Evolutionary conservation across 2,797 vertebrate species (phyloP).

Genomic region (Botia almorhae): DNA sequence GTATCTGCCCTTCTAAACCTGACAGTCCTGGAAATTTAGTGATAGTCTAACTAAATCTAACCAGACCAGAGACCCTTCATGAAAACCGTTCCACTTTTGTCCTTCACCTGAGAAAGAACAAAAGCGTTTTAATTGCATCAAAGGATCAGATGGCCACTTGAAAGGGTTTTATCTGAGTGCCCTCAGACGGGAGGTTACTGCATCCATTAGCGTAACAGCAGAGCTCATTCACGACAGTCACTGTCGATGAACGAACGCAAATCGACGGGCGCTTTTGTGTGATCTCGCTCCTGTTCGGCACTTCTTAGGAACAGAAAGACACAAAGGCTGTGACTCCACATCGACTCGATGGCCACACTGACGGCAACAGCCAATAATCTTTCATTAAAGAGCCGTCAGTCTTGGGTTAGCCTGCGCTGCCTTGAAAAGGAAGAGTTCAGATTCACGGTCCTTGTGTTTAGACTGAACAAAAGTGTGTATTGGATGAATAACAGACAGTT

Average conservation of each 20-base stretch:
- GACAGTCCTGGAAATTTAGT: conserved; percentile 3
- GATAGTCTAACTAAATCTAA: conserved; percentile 39
- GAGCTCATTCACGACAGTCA: conserved; percentile 65
- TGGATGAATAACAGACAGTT: conserved; percentile 67
- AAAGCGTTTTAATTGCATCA: conserved; percentile 64
- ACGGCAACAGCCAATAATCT: conserved; percentile 72
- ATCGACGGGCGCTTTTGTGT: conserved; percentile 77
- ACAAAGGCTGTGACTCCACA: conserved; percentile 66
- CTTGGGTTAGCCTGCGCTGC: conserved; percentile 61
- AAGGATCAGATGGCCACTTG: conserved; percentile 76
- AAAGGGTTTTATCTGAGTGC: conserved; percentile 72
- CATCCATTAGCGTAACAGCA: conserved; percentile 72
- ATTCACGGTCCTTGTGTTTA: conserved; percentile 76
- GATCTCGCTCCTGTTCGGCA: conserved; percentile 73
- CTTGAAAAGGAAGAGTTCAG: conserved; percentile 68
- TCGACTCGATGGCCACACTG: conserved; percentile 63
- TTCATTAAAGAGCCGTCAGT: conserved; percentile 85
- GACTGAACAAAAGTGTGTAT: conserved; percentile 68
- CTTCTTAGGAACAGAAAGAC: conserved; percentile 24
- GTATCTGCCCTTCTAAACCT: neutral
- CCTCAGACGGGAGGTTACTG: conserved; percentile 72
- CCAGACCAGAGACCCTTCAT: neutral
- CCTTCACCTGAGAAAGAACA: conserved; percentile 66
- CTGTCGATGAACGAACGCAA: conserved; percentile 44
- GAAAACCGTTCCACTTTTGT: conserved; percentile 36